Evolutionary conservation across 2,113 vertebrate genomes (phyloP).

Genomic region (Sapayoa aenigma): DNA sequence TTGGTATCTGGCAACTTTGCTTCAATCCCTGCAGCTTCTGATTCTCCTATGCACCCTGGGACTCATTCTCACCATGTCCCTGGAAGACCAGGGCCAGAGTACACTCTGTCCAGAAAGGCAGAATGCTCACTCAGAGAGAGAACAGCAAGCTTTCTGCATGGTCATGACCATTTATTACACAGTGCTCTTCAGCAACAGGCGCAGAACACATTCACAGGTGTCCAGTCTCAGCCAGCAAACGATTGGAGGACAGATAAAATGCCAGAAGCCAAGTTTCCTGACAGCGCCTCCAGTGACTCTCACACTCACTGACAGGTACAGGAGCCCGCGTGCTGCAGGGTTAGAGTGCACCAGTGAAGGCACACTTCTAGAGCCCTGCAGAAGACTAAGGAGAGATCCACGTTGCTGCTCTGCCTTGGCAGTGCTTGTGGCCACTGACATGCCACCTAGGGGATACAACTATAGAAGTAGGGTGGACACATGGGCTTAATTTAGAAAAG

Average conservation of each 20-base stretch:
- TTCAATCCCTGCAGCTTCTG: neutral
- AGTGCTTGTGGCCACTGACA: neutral
- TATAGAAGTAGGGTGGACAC: neutral
- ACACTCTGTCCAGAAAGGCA: neutral
- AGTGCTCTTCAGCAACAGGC: neutral
- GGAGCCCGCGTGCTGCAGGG: neutral
- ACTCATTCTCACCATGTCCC: neutral
- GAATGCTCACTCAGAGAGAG: neutral
- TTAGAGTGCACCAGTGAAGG: accelerated
- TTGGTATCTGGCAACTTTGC: neutral
- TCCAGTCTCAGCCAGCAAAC: neutral
- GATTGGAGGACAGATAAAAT: neutral
- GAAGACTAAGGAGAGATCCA: neutral
- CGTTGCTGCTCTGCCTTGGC: neutral
- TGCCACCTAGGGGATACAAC: neutral
- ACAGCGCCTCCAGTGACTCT: neutral
- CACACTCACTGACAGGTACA: neutral
- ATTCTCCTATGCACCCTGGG: neutral
- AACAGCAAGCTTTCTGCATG: neutral
- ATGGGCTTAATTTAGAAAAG: neutral
- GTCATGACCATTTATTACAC: accelerated
- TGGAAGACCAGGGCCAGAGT: neutral
- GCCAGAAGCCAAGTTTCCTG: neutral
- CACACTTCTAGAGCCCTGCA: neutral
- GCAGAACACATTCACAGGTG: neutral